phyloP scores from a whole-genome alignment of 2,797 vertebrate genomes.

The Tolypeutes matacus region DNA sequence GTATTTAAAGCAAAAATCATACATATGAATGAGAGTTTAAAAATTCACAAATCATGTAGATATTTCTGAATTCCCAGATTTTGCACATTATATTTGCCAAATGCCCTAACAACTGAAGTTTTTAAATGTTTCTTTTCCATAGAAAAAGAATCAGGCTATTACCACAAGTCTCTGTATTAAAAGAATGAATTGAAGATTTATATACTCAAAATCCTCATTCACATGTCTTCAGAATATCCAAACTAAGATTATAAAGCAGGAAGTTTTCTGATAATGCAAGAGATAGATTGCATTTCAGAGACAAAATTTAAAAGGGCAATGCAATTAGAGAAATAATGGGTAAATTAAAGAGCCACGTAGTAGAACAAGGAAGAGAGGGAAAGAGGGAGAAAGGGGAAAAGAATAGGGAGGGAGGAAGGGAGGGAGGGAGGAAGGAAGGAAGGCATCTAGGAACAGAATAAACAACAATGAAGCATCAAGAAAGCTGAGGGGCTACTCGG shows the following conservation, averaged over 20 bases:
- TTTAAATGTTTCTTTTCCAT: not conserved
- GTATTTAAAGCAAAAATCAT: not conserved
- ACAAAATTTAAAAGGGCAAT: not conserved
- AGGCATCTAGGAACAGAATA: not conserved
- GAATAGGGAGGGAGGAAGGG: too few relatives aligned
- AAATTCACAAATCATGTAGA: not conserved
- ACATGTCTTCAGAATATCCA: not conserved
- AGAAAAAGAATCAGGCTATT: not conserved
- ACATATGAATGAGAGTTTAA: not conserved
- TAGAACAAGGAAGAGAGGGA: not conserved
- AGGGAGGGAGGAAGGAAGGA: too few relatives aligned
- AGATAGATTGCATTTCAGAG: not conserved
- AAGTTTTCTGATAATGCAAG: not conserved
- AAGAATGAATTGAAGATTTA: not conserved
- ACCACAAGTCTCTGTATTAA: not conserved
- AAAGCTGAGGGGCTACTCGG: not conserved
- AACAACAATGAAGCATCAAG: not conserved
- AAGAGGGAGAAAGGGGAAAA: accelerated
- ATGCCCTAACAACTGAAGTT: not conserved
- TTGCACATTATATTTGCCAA: not conserved
- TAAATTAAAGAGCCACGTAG: not conserved
- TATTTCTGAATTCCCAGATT: conserved; percentile 17
- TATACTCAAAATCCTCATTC: not conserved
- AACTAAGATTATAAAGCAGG: not conserved
- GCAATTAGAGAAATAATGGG: not conserved